Percentiles rank a stretch among this genome's conserved stretches.
These are phyloP conservation scores for Acanthosoma haemorrhoidale DNA, from an alignment of 2,888 invertebrate genomes.

Conservation along the genomic window DNA sequence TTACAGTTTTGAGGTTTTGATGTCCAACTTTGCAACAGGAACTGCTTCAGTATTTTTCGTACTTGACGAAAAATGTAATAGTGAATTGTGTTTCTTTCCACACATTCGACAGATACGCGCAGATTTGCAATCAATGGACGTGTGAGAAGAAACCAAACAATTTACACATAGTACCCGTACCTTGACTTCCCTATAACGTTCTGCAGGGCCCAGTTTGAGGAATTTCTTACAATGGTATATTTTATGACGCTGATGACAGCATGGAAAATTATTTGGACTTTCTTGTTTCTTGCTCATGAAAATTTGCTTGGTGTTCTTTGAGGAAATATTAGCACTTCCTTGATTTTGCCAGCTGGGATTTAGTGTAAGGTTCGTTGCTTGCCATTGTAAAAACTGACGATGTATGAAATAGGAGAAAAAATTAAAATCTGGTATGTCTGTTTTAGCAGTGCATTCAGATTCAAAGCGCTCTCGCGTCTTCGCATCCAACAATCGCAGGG, in stretches of 20 bases:
- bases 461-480: too few species aligned
- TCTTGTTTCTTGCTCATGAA: neutral
- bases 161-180: too few species aligned
- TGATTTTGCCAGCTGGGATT: neutral
- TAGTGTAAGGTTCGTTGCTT: too few species aligned
- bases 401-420: neutral
- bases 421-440: neutral
- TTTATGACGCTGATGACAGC: too few species aligned
- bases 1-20: neutral
- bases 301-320: neutral
- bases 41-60: too few species aligned
- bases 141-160: too few species aligned
- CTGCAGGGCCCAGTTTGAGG: neutral
- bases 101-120: neutral
- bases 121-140: neutral
- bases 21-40: neutral
- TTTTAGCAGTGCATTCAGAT: too few species aligned
- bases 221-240: neutral
- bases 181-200: too few species aligned
- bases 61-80: neutral
- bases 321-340: neutral
- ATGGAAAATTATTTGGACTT: too few species aligned
- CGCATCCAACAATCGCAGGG: neutral
- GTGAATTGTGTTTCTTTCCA: neutral
- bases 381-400: too few species aligned